These are phyloP conservation scores for Anodontia alba DNA, from an alignment of 2,888 invertebrate species.

Conservation along the genomic window DNA sequence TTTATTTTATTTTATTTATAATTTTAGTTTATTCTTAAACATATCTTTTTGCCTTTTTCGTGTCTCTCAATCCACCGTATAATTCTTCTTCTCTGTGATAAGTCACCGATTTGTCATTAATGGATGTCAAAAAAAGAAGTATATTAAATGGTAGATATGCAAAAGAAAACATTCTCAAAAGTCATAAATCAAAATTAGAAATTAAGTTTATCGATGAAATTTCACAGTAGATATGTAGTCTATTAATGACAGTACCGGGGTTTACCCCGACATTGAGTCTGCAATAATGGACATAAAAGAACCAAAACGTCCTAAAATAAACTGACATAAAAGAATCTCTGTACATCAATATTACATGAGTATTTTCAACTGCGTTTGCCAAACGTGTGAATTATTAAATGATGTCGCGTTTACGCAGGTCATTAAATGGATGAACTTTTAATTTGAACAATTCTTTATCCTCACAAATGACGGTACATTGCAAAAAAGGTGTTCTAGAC, in stretches of 20 bases:
- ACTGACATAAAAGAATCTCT: slow-evolving; percentile 3
- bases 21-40: no score
- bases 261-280: slow-evolving; percentile 8
- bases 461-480: background rate
- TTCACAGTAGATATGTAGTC: background rate
- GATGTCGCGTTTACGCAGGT: background rate
- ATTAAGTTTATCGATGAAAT: slow-evolving; percentile 5
- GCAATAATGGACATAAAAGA: background rate
- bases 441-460: background rate
- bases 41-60: no score
- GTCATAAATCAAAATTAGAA: slow-evolving; percentile 7
- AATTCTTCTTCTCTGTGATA: no score
- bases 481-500: no score
- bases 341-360: slow-evolving; percentile 12
- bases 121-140: no score
- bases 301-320: slow-evolving; percentile 10
- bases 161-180: background rate
- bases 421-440: background rate
- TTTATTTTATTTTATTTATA: no score
- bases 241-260: background rate
- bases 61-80: no score
- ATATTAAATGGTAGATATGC: background rate
- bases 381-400: slow-evolving; percentile 2
- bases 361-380: background rate
- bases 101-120: background rate